Evolutionary conservation across 2,888 invertebrate genomes (phyloP), one percentile per base, ranked within the genome.

Genomic region (Pterostichus niger): DNA sequence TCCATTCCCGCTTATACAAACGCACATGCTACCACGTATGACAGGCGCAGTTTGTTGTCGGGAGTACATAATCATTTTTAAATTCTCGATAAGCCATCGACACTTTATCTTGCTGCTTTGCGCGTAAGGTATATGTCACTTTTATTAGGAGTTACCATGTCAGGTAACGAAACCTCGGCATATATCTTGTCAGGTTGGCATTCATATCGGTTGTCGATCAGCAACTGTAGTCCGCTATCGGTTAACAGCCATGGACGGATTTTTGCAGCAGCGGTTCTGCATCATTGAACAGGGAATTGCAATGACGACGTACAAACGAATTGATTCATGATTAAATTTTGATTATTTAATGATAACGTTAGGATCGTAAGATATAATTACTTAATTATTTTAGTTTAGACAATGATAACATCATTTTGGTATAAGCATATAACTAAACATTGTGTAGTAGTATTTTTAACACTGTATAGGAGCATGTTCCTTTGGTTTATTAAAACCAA

Each of bases 111-210:
- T 15, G n/a, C 6, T 75, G 33, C 17, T n/a, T 10, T 75, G 33
- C 17, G 17, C 56, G 17, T 5, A 35, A 68, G 46, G 68, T 71
- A 81, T 81, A 35, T 81, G 81, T 73, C 81, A 81, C 56, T 54
- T 87, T 87, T 87, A 87, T 87, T 87, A 87, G 87, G 86, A 87
- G 86, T 87, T 87, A 86, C 86, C 86, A 85, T 85, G 85, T 85
- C 86, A 85, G 85, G 9, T 13, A 35, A 46, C 44, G 56, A 71
- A 40, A 71, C 49, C 46, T 64, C 15, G 9, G 80, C 52, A 73
- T 81, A 56, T 44, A n/a, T 81, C 71, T 52, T 71, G 81, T 81
- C 81, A 81, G 54, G 13, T 24, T 54, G 49, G 52, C 44, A 81
- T 56, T 17, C 81, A 73, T 81, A 81, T 79, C 79, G 64, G 56